Conservation (phyloP, 2,797 vertebrate species). For the Lithobates pipiens region DNA sequence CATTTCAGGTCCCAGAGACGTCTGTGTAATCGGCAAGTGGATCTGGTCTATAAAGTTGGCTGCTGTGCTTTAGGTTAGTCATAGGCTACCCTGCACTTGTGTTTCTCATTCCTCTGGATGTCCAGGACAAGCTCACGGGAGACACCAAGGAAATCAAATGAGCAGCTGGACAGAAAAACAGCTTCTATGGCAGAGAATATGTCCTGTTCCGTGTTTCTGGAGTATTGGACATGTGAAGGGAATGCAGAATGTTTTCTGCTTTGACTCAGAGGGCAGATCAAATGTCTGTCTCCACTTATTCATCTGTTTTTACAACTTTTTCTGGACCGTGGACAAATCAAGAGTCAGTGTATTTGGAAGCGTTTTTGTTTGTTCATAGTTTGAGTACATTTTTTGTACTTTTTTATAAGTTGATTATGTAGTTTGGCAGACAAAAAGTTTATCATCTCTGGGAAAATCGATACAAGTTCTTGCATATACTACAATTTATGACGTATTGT, state of each 20-base stretch:
- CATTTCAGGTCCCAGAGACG: not conserved
- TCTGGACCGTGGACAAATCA: not conserved
- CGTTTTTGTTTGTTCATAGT: too few relatives aligned
- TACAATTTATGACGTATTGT: not conserved
- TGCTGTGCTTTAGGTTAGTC: not conserved
- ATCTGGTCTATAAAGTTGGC: not conserved
- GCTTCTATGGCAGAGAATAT: not conserved
- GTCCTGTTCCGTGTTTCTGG: not conserved
- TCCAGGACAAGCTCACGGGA: not conserved
- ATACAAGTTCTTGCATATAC: not conserved
- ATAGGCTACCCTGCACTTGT: not conserved
- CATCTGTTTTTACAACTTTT: not conserved
- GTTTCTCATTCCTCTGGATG: conserved; percentile 8
- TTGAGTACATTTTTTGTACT: too few relatives aligned
- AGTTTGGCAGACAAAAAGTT: not conserved
- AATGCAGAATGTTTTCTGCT: not conserved
- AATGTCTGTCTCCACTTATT: not conserved
- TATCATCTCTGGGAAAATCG: not conserved
- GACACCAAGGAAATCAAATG: not conserved
- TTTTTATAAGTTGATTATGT: too few relatives aligned
- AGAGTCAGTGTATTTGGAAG: too few relatives aligned
- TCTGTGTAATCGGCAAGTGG: not conserved
- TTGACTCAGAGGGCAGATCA: not conserved
- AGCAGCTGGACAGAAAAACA: not conserved
- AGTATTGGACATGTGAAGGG: not conserved